phyloP scores from a whole-genome alignment of 1,140 invertebrate genomes.

The Cardiocondyla obscurior region DNA sequence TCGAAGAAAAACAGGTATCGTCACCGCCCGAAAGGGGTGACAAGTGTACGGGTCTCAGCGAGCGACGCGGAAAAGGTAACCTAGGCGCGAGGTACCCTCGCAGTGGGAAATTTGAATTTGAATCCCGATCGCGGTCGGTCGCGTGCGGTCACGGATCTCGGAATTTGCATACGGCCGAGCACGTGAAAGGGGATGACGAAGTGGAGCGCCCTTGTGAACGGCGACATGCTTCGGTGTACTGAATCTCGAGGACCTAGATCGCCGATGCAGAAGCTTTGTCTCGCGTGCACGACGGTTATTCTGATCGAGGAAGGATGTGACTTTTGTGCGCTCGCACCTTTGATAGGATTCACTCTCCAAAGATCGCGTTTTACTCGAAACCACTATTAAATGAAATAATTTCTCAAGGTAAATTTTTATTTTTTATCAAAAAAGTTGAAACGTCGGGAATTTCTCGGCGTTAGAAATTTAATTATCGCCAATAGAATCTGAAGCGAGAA shows the following conservation, averaged over 20 bases:
- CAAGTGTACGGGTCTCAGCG: constrained; percentile 57
- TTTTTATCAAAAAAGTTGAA: neutral
- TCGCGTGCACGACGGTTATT: constrained; percentile 53
- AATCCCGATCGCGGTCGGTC: constrained; percentile 70
- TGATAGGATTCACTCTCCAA: neutral
- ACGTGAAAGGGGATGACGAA: constrained; percentile 59
- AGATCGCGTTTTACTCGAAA: neutral
- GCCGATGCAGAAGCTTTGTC: constrained; percentile 31
- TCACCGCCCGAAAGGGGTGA: constrained; percentile 19
- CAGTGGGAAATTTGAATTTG: constrained; percentile 71
- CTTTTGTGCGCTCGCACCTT: constrained; percentile 10
- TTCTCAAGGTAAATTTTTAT: neutral
- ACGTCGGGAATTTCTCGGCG: neutral
- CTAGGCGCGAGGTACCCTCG: constrained; percentile 58
- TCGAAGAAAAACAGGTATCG: constrained; percentile 28
- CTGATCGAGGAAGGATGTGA: constrained; percentile 11
- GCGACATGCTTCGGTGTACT: constrained; percentile 5
- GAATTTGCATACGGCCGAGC: constrained; percentile 62
- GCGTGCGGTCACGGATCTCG: constrained; percentile 70
- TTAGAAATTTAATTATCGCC: neutral
- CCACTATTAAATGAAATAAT: neutral
- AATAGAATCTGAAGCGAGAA: neutral
- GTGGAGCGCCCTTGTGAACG: constrained; percentile 34
- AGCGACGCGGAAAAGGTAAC: constrained; percentile 67
- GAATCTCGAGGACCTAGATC: constrained; percentile 49